A percentile compares a stretch with the other conserved stretches of the same genome.
Evolutionary conservation across 2,797 vertebrate genomes (phyloP).

Genomic region (Graptemys geographica): DNA sequence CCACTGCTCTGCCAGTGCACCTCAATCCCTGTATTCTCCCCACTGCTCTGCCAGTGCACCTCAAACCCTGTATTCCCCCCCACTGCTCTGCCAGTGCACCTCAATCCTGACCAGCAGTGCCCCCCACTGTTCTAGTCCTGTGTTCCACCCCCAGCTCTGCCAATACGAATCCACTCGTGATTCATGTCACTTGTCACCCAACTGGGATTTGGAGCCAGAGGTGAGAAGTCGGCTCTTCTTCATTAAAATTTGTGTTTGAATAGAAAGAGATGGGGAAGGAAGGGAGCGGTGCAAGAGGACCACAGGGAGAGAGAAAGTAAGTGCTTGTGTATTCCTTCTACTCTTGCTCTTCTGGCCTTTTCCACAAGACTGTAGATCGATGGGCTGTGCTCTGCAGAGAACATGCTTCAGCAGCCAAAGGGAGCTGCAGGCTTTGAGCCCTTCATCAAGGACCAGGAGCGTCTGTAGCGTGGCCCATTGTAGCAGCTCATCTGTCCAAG

Average conservation of each 20-base stretch:
- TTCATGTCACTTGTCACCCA: background rate
- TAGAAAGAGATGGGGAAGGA: background rate
- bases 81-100: no score
- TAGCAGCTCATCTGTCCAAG: background rate
- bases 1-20: no score
- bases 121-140: background rate
- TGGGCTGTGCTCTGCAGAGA: background rate
- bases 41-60: no score
- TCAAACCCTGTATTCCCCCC: no score
- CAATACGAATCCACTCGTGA: accelerated
- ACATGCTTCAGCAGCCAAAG: background rate
- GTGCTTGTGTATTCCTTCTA: background rate
- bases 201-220: no score
- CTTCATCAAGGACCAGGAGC: background rate
- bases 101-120: background rate
- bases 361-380: background rate
- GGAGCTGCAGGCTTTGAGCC: background rate
- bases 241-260: background rate
- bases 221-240: background rate
- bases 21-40: no score
- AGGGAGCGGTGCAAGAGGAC: background rate
- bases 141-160: background rate
- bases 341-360: background rate
- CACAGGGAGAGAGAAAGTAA: background rate
- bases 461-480: background rate